A percentile compares a stretch with the other conserved stretches of the same genome.
These are phyloP conservation scores for Drosophila santomea DNA, from an alignment of 1,140 invertebrate species.

Conservation along the genomic window DNA sequence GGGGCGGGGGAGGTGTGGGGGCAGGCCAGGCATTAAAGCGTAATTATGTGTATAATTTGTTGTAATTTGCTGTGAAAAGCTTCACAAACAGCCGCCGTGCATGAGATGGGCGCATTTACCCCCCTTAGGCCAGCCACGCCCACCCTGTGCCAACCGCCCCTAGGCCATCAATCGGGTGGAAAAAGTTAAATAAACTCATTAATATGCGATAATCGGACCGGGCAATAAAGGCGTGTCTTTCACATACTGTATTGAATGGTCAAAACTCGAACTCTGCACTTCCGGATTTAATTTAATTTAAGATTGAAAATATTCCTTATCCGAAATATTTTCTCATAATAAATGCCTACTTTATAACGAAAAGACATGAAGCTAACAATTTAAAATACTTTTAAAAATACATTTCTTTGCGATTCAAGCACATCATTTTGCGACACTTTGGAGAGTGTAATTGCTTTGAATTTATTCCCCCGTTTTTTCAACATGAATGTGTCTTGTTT, in stretches of 20 bases:
- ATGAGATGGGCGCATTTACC: slow-evolving; percentile 62
- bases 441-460: too few relatives aligned
- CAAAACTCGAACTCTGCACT: slow-evolving; percentile 5
- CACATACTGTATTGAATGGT: neutral
- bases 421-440: neutral
- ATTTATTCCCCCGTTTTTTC: neutral
- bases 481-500: slow-evolving; percentile 10
- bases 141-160: neutral
- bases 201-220: slow-evolving; percentile 57
- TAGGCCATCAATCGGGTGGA: slow-evolving; percentile 44
- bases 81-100: slow-evolving; percentile 48
- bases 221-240: slow-evolving; percentile 28
- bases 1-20: slow-evolving; percentile 27
- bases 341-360: too few relatives aligned
- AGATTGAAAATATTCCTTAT: neutral
- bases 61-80: slow-evolving; percentile 74
- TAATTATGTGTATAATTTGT: slow-evolving; percentile 80
- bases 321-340: neutral
- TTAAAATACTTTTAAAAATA: too few relatives aligned
- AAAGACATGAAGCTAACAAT: too few relatives aligned
- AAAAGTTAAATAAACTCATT: slow-evolving; percentile 78
- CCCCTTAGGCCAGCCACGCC: slow-evolving; percentile 4
- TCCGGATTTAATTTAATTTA: too few relatives aligned
- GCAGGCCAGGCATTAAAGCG: slow-evolving; percentile 66
- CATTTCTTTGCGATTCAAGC: neutral